These are phyloP conservation scores for Ophion ventricosus DNA, from an alignment of 2,888 invertebrate species.

Conservation along the genomic window DNA sequence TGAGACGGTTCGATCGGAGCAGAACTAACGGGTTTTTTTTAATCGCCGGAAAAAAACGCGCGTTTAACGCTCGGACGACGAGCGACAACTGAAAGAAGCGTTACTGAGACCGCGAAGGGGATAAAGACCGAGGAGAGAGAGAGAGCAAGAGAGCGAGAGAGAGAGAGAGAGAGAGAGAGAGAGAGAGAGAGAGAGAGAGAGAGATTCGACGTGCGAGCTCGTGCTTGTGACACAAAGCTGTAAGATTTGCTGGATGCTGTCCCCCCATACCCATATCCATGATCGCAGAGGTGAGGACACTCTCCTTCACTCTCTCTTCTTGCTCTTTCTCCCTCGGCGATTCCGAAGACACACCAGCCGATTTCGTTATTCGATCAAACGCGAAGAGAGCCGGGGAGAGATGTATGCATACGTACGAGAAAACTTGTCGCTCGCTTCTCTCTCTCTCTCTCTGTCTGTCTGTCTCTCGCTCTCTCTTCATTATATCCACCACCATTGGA, in stretches of 20 bases:
- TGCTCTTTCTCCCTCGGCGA: constrained; percentile 19
- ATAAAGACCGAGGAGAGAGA: constrained; percentile 69
- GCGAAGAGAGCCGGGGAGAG: constrained; percentile 9
- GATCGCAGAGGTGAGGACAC: constrained; percentile 33
- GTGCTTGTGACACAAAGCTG: constrained; percentile 21
- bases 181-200: constrained; percentile 39
- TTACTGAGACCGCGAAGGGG: constrained; percentile 71
- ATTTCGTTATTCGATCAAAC: constrained; percentile 33
- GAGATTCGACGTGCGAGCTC: constrained; percentile 47
- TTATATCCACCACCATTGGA: constrained; percentile 1
- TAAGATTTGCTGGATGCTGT: constrained; percentile 47
- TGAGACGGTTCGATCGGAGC: background rate
- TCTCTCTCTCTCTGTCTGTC: background rate
- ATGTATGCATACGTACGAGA: constrained; percentile 5
- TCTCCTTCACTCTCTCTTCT: constrained; percentile 37
- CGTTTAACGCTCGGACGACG: constrained; percentile 76
- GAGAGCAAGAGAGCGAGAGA: constrained; percentile 37
- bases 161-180: constrained; percentile 30
- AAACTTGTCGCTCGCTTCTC: constrained; percentile 1
- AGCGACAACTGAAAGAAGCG: constrained; percentile 80
- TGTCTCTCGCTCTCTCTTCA: background rate
- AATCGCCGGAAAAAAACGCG: constrained; percentile 57
- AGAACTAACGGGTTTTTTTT: constrained; percentile 9
- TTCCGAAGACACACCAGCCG: constrained; percentile 20
- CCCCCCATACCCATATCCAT: constrained; percentile 29